phyloP scores from a whole-genome alignment of 2,113 vertebrate species.

The Baryphthengus martii region DNA sequence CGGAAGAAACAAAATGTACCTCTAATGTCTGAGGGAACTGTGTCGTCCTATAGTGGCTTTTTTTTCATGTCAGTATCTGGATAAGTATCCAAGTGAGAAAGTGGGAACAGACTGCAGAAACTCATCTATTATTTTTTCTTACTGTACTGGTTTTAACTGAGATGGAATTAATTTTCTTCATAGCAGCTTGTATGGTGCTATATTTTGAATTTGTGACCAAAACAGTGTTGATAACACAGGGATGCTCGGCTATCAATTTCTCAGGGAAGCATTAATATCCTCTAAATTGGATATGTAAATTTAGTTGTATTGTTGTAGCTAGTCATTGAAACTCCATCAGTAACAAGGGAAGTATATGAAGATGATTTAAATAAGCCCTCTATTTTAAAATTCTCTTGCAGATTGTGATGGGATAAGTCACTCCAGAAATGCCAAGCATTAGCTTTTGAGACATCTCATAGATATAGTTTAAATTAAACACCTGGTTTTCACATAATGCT shows the following conservation, averaged over 20 bases:
- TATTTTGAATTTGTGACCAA: neutral
- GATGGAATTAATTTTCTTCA: neutral
- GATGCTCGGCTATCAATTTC: neutral
- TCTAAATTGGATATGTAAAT: neutral
- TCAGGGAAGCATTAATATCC: neutral
- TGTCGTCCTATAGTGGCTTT: neutral
- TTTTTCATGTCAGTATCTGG: neutral
- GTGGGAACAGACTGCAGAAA: neutral
- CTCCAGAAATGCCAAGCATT: neutral
- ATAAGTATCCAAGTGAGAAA: neutral
- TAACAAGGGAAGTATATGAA: neutral
- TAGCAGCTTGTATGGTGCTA: neutral
- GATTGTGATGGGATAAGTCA: neutral
- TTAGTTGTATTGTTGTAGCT: neutral
- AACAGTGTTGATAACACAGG: neutral
- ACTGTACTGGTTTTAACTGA: neutral
- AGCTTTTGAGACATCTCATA: neutral
- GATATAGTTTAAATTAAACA: neutral
- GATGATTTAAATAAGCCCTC: neutral
- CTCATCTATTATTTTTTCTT: neutral
- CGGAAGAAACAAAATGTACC: neutral
- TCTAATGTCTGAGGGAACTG: neutral
- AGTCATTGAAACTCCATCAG: neutral
- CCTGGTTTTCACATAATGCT: neutral
- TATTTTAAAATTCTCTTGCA: neutral